phyloP scores from a whole-genome alignment of 2,113 vertebrate species.

The Petrocephalus microphthalmus region DNA sequence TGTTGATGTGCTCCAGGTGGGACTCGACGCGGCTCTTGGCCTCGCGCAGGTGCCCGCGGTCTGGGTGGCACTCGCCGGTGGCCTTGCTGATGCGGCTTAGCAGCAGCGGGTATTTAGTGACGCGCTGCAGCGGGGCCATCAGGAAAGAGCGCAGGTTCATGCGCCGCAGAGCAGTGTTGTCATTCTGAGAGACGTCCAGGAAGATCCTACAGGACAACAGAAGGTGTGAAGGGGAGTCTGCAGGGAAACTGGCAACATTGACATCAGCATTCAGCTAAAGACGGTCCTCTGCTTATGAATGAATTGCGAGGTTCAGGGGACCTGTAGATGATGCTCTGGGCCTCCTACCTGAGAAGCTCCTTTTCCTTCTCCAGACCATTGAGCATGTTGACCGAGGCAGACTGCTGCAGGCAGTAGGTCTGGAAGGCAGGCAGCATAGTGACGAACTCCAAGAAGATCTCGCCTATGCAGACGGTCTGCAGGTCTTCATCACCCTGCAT shows the following conservation, averaged over 20 bases:
- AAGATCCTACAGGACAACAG: conserved; percentile 70
- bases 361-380: conserved; percentile 87
- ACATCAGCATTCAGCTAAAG: conserved; percentile 37
- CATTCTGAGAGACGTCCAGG: conserved; percentile 84
- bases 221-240: conserved; percentile 12
- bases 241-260: conserved; percentile 43
- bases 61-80: conserved; percentile 75
- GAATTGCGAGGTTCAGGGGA: conserved; percentile 44
- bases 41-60: conserved; percentile 71
- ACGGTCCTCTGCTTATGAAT: conserved; percentile 49
- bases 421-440: conserved; percentile 90
- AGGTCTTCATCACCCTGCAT: conserved; percentile 79
- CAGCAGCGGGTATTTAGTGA: conserved; percentile 83
- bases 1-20: conserved; percentile 90
- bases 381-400: conserved; percentile 79
- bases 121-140: conserved; percentile 82
- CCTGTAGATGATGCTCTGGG: not conserved
- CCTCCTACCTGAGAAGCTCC: conserved; percentile 75
- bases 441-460: conserved; percentile 85
- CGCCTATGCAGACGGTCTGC: conserved; percentile 77
- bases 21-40: conserved; percentile 85
- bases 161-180: conserved; percentile 80
- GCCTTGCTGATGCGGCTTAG: conserved; percentile 82
- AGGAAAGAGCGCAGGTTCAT: conserved; percentile 90
- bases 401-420: conserved; percentile 89